These are phyloP conservation scores for Myotis yumanensis DNA, from an alignment of 2,113 vertebrate species.

Conservation along the genomic window DNA sequence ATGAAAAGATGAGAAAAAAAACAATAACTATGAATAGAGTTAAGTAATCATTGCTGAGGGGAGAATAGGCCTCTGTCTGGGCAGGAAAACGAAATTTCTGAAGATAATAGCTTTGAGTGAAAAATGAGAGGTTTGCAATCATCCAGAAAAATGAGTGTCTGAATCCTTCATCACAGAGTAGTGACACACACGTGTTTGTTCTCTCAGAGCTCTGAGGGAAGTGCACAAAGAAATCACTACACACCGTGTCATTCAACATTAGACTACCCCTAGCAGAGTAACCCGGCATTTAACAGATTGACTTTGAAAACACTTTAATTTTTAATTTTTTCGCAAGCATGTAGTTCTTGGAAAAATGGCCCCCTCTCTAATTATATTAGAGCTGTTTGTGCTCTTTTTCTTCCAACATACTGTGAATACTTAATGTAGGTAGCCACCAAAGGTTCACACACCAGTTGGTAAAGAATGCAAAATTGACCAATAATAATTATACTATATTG, in stretches of 20 bases:
- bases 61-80: neutral
- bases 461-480: neutral
- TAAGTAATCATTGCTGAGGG: slow-evolving; percentile 5
- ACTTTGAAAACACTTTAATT: neutral
- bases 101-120: slow-evolving; percentile 47
- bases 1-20: neutral
- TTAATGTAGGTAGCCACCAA: neutral
- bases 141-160: slow-evolving; percentile 14
- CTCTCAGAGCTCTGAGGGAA: neutral
- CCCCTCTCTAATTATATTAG: neutral
- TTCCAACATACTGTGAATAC: neutral
- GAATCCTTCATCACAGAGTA: neutral
- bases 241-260: neutral
- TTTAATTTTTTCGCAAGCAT: neutral
- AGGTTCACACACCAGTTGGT: neutral
- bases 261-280: neutral
- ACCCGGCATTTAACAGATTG: neutral
- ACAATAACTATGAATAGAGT: neutral
- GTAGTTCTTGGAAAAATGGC: neutral
- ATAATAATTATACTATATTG: neutral
- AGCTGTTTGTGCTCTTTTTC: neutral
- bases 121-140: slow-evolving; percentile 47
- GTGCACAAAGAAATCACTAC: neutral
- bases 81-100: slow-evolving; percentile 34
- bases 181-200: neutral